Conservation (phyloP, 2,797 vertebrate genomes). For the Centropyge bicolor region DNA sequence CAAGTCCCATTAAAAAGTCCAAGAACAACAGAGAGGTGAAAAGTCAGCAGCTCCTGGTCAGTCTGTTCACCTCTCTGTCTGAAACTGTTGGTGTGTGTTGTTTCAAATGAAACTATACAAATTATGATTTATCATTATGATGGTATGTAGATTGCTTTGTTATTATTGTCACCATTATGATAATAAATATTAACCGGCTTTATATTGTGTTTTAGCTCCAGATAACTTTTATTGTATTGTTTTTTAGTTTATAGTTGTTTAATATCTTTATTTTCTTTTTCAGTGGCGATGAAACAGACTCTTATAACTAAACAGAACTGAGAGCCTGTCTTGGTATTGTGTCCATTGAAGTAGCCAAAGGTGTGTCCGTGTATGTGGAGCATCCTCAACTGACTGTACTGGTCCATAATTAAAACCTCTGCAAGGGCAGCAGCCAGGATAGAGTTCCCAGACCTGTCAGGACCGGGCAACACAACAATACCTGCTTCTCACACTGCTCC, state of each 20-base stretch:
- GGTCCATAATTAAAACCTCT: conserved; percentile 74
- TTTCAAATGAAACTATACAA: no score
- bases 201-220: no score
- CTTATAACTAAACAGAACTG: background rate
- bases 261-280: background rate
- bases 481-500: conserved; percentile 6
- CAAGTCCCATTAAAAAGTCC: no score
- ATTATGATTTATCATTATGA: no score
- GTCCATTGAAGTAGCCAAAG: background rate
- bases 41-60: no score
- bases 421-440: conserved; percentile 44
- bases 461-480: conserved; percentile 39
- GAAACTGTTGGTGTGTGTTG: no score
- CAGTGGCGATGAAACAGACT: background rate
- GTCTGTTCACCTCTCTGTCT: no score
- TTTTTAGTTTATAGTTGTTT: background rate
- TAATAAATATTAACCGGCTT: no score
- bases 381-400: conserved; percentile 67
- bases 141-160: no score
- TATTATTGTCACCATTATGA: no score
- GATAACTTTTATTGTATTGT: background rate
- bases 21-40: no score
- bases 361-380: conserved; percentile 26
- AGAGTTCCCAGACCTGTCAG: conserved; percentile 50
- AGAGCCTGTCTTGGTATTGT: background rate